Evolutionary conservation across 1,140 invertebrate species (phyloP), one percentile per base, ranked within the genome.

Genomic region (Drosophila repleta): DNA sequence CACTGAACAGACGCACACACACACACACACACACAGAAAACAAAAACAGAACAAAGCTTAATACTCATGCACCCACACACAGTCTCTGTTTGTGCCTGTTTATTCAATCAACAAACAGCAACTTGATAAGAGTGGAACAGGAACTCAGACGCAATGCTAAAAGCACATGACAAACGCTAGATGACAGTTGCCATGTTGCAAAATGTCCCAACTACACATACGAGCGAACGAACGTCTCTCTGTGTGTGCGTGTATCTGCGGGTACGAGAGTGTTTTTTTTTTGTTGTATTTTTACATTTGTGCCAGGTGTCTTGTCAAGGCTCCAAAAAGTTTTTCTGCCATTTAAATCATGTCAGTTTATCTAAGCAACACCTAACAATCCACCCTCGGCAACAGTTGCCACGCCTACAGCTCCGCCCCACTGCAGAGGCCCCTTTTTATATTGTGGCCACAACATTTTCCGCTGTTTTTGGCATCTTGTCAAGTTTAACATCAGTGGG

Each of bases 291-390:
- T 56, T 37, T 24, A 37, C 72, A 80, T 76, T 77, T 81, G 58
- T 66, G 66, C 24, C 79, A 72, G 69, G 57, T 74, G 64, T 43
- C 49, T 62, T 71, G 76, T 65, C 75, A 67, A 58, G 56, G 64
- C 41, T 74, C 72, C 60, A 65, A 85, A 85, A 88, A 87, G 82
- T 87, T 87, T 87, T 87, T 87, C 79, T 76, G 79, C 84, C 82
- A 87, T 88, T 87, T 87, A 87, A 87, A 87, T 88, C 82, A 88
- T 87, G 83, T 68, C 83, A 87, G 83, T 85, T 85, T 85, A 85
- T 87, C 83, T 87, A 87, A 82, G 78, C 83, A 88, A 70, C 76
- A 51, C 67, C 48, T 62, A 26, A 43, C 46, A 64, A 46, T 56
- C 53, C 61, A 51, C 52, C 48, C 49, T 67, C 74, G 53, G 78